Evolutionary conservation across 92 coral and sea anemone species (phyloP).

Genomic region (Isaurus tuberculatus): DNA sequence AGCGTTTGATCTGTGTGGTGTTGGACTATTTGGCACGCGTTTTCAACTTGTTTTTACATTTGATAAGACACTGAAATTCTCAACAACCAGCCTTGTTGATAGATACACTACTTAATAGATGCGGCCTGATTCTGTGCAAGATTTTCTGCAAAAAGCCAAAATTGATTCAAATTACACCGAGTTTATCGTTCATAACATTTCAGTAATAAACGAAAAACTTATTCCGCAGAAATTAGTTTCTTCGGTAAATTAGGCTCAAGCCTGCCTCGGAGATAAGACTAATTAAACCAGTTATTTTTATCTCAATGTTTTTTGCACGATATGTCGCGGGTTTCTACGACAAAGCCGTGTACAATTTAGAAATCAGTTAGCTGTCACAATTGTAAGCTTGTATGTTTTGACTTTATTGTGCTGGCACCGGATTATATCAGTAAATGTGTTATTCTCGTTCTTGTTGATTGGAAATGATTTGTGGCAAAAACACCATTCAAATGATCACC

Average conservation of each 20-base stretch:
- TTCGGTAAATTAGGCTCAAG: constrained; percentile 14
- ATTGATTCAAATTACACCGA: neutral
- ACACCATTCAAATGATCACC: neutral
- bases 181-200: neutral
- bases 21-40: constrained; percentile 29
- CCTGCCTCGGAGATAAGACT: constrained; percentile 27
- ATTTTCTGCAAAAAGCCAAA: constrained; percentile 1
- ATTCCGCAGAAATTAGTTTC: constrained; percentile 7
- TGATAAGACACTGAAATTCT: constrained; percentile 44
- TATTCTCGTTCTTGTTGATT: neutral
- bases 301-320: constrained; percentile 12
- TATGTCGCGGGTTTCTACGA: neutral
- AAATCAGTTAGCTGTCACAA: neutral
- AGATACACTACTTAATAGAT: constrained; percentile 26
- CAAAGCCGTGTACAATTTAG: constrained; percentile 3
- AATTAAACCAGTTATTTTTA: constrained; percentile 7
- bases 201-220: neutral
- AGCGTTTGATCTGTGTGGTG: neutral
- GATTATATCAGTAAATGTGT: neutral
- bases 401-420: neutral
- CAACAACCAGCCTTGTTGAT: constrained; percentile 37
- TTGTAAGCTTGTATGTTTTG: neutral
- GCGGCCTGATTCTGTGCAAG: neutral
- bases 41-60: constrained; percentile 2
- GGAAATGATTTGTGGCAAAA: neutral